Base-by-base conservation (phyloP, 2,113 vertebrate species). In the Dermatemys mawii region DNA sequence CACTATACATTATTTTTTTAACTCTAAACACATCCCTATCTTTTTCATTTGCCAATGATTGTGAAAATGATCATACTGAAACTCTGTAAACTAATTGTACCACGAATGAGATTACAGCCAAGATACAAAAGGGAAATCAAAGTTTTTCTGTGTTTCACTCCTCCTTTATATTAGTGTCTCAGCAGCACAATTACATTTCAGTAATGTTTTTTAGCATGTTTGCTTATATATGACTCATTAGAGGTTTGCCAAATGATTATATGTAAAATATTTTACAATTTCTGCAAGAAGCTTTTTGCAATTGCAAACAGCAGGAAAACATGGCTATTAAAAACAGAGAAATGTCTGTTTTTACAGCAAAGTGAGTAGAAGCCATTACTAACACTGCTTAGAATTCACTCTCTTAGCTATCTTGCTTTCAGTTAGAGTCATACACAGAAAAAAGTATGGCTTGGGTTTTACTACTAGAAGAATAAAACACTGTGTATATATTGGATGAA, bases 351-450 rank as follows among this genome's bases (percentile, higher is more conserved):
- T 94, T 93, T 87, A 88, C 76, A 83, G 81, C 92, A 93, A 93
- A 93, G 90, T 88, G 95, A 94, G 87, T 88, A 57, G 84, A 46
- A 93, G 84, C 76, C 95, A 54, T 94, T 95, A 95, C 91, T 95
- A 48, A 84, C 41, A 80, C 87, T 88, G 44, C 55, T 94, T 93
- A 82, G 60, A 84, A 86, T 78, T 95, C 0, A 73, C 92, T 96
- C 44, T 35, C 49, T 93, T 85, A 95, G 95, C 91, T 93, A 75
- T 80, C 95, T 95, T 92, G 55, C 86, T 96, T 96, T 96, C 93
- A 95, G 57, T 94, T 96, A 92, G 8, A 26, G 27, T 54, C 94
- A 48, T 76, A 84, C 78, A 86, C 82, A 92, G 81, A 90, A 38
- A 88, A 92, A 93, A 85, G 32, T 88, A 96, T 92, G 90, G 88